Conservation (phyloP, 2,888 invertebrate species). For the Pyrgus malvae region DNA sequence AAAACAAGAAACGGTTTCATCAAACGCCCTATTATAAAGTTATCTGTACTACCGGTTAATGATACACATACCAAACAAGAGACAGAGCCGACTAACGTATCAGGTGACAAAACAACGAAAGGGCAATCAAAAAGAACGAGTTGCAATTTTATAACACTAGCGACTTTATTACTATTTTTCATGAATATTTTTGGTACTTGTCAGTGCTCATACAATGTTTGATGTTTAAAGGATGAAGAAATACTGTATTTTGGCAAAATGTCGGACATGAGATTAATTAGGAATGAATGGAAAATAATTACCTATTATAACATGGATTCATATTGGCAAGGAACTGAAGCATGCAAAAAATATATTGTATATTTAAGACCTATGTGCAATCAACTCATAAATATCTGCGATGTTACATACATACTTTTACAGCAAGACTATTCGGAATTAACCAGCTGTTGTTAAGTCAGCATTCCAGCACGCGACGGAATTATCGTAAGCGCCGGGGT, state of each 20-base stretch:
- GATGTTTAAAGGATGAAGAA: constrained; percentile 8
- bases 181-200: background rate
- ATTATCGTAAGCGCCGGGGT: constrained; percentile 22
- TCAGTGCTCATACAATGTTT: constrained; percentile 1
- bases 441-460: constrained; percentile 29
- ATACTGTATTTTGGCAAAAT: constrained; percentile 21
- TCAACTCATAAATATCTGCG: background rate
- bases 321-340: constrained; percentile 16
- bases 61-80: background rate
- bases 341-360: constrained; percentile 5
- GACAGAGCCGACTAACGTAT: background rate
- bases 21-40: background rate
- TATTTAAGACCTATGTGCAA: background rate
- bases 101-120: background rate
- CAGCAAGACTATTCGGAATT: background rate
- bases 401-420: background rate
- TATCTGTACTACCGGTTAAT: background rate
- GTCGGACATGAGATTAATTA: constrained; percentile 10
- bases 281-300: constrained; percentile 22
- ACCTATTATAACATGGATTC: constrained; percentile 22
- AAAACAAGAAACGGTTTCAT: background rate
- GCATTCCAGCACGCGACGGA: constrained; percentile 12
- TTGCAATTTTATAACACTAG: background rate
- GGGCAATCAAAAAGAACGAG: background rate
- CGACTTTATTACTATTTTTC: background rate